Evolutionary conservation across 2,797 vertebrate genomes (phyloP), one percentile per base, ranked within the genome.

Genomic region (Anguilla anguilla): DNA sequence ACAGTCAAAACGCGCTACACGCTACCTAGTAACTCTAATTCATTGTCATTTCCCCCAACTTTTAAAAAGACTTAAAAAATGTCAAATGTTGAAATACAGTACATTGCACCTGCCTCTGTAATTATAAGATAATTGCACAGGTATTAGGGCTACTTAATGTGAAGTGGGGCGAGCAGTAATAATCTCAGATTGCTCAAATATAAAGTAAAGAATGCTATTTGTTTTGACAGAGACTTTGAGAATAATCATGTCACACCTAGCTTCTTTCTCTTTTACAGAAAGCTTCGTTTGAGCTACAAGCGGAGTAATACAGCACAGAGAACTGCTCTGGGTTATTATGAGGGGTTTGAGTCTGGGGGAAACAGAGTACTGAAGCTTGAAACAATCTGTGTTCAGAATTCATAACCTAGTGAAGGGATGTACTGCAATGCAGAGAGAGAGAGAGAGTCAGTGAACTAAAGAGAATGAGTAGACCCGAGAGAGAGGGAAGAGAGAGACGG

Each of bases 381-480:
- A 88, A 82, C 43, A 49, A 85, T 89, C 89, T 94, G 92, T 92
- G 92, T 91, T 87, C 86, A 91, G 92, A 95, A 94, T 94, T 90
- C 88, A 91, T 91, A 89, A 51, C 89, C 91, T 94, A 94, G 93
- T 84, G 55, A 39, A 19, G 46, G 72, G 72, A 25, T 83, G 74
- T 86, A 90, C 91, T 90, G 88, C 92, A 96, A 92, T 94, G 91
- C 93, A 96, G 95, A 90, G 87, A 69, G 83, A 35, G 81, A 51
- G 39, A 49, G 61, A 57, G 88, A 77, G 5, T 55, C 59, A 61
- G 61, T 64, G 86, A 89, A 84, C 59, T 74, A 91, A 85, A 43
- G 39, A 57, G 55, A 17, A 13, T 35, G 22, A 85, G 57, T 86
- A 88, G 74, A 28, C 67, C 22, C 4, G 83, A 85, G 28, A 9